phyloP scores from a whole-genome alignment of 2,888 invertebrate genomes.

The Ophioninae sp. region DNA sequence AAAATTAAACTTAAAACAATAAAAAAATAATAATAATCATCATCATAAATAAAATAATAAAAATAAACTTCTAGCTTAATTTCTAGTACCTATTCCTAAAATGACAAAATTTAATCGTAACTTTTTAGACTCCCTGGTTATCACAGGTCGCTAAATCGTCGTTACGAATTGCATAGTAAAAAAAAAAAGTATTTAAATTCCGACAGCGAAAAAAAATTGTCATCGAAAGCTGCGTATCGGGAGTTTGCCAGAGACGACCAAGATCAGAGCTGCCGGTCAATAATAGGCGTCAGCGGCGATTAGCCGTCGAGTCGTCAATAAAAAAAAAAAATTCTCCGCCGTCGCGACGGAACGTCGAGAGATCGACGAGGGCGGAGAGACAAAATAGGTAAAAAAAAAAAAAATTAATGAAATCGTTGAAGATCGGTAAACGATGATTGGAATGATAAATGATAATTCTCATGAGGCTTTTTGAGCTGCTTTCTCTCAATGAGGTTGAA shows the following conservation, averaged over 20 bases:
- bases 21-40: no score
- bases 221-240: conserved; percentile 18
- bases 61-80: no score
- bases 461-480: background rate
- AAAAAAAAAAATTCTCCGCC: conserved; percentile 39
- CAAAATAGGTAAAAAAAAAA: no score
- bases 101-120: no score
- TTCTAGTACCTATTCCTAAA: no score
- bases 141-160: no score
- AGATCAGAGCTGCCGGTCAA: background rate
- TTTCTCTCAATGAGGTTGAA: conserved; percentile 15
- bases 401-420: background rate
- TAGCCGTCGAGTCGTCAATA: conserved; percentile 52
- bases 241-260: background rate
- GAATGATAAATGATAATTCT: background rate
- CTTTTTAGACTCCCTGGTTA: no score
- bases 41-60: no score
- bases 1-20: no score
- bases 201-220: conserved; percentile 36
- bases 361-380: background rate
- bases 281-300: conserved; percentile 46
- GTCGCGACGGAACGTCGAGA: background rate
- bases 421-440: background rate
- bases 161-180: no score
- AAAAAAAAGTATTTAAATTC: no score